Percentiles rank a stretch among this genome's conserved stretches.
These are phyloP conservation scores for Buphagus erythrorhynchus DNA, from an alignment of 2,797 vertebrate species.

Conservation along the genomic window DNA sequence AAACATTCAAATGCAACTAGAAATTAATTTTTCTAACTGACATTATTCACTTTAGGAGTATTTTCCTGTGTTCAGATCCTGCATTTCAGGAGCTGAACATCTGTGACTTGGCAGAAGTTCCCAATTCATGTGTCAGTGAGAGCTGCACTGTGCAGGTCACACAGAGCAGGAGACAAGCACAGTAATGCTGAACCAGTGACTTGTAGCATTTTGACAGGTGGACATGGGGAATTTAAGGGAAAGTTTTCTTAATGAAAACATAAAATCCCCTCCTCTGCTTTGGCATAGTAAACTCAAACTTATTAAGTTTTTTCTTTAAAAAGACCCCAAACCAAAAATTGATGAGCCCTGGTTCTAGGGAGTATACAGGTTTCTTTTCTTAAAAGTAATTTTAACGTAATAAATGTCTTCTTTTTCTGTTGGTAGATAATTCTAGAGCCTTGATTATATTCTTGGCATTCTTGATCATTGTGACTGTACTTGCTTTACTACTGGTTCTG, in stretches of 20 bases:
- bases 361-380: background rate
- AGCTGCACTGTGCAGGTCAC: background rate
- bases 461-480: slow-evolving; percentile 85
- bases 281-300: background rate
- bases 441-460: slow-evolving; percentile 86
- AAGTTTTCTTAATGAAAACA: background rate
- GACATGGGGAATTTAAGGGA: background rate
- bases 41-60: background rate
- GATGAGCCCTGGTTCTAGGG: background rate
- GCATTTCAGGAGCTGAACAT: background rate
- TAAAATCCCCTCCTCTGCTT: background rate
- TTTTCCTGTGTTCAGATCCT: background rate
- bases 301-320: background rate
- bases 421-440: slow-evolving; percentile 86
- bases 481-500: slow-evolving; percentile 87
- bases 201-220: background rate
- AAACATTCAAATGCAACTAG: background rate
- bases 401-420: background rate
- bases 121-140: background rate
- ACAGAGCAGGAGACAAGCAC: background rate
- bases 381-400: background rate
- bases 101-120: background rate
- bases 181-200: background rate
- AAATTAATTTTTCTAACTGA: background rate
- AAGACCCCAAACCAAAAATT: background rate